Evolutionary conservation across 2,113 vertebrate species (phyloP).

Genomic region (Leucopsar rothschildi): DNA sequence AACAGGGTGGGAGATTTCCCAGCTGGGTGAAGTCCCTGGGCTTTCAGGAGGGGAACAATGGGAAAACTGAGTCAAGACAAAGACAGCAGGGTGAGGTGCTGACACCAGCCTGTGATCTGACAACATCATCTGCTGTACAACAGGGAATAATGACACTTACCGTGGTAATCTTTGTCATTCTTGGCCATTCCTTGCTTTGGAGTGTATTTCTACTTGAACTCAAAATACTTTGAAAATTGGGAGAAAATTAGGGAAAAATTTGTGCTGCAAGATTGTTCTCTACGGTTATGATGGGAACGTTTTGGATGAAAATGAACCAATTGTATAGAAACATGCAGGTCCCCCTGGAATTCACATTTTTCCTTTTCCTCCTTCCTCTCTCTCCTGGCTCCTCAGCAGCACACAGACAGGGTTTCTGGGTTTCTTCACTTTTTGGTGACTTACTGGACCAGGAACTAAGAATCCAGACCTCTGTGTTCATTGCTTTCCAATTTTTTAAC

Average conservation of each 20-base stretch:
- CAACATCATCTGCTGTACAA: not conserved
- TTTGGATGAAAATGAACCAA: not conserved
- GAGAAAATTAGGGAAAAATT: not conserved
- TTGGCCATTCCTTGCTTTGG: not conserved
- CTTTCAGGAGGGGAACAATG: not conserved
- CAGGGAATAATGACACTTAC: not conserved
- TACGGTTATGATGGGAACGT: not conserved
- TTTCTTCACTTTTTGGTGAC: not conserved
- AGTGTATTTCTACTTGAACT: not conserved
- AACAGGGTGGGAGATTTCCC: not conserved
- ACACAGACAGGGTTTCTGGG: not conserved
- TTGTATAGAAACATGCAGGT: not conserved
- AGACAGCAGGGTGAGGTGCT: not conserved
- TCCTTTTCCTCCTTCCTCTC: not conserved
- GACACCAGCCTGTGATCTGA: not conserved
- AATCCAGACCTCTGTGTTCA: not conserved
- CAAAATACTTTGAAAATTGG: not conserved
- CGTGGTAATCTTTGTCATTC: not conserved
- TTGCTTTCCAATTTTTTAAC: not conserved
- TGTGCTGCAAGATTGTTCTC: not conserved
- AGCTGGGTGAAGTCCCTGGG: not conserved
- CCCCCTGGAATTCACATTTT: not conserved
- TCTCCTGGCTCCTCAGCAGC: not conserved
- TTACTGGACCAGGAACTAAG: not conserved
- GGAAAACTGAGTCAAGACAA: not conserved